Base-by-base conservation (phyloP, 2,888 invertebrate genomes). In the Vandiemenella viatica region DNA sequence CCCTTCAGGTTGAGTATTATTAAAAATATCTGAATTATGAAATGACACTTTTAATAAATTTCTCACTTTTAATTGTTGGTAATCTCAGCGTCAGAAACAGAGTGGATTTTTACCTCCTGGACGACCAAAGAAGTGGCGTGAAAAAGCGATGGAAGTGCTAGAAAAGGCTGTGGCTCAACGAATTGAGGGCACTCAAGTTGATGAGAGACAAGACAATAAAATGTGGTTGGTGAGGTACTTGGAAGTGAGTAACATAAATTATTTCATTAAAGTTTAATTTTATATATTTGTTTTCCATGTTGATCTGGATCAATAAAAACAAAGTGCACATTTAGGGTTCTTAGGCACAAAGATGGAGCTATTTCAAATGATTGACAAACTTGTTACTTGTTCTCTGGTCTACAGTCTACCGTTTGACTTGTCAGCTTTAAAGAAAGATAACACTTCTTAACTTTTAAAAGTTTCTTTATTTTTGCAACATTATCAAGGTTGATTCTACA, bases 141-240 rank as follows among this genome's bases (percentile, higher is more conserved):
- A 80, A 10, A 87, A 85, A 74, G 83, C 86, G 0, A 83, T 95
- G 64, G 76, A 83, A 58, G 86, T 90, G 0, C 63, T 90, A 13
- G 82, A 83, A 62, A 77, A 80, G 59, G 79, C 85, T 0, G 88
- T 89, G 0, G 78, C 78, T 0, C 83, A 83, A 51, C 76, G 91
- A 50, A 86, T 97, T 47, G 96, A 96, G 67, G 96, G 95, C 0
- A 95, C 91, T 5, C 89, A 95, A 57, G 79, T 95, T 4, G 95
- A 96, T 59, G 93, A 93, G 60, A 71, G 95, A 19, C 76, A 76
- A 17, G 84, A 85, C 58, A 88, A 93, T 66, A 95, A 95, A 67
- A 80, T 92, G 69, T 98, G 97, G 97, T 72, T 98, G 13, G 93
- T 95, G 4, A 73, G 89, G 19, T 93, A 97, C 65, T 70, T 98